Evolutionary conservation across 1,140 invertebrate genomes (phyloP), one percentile per base, ranked within the genome.

Genomic region (Cydia pomonella): DNA sequence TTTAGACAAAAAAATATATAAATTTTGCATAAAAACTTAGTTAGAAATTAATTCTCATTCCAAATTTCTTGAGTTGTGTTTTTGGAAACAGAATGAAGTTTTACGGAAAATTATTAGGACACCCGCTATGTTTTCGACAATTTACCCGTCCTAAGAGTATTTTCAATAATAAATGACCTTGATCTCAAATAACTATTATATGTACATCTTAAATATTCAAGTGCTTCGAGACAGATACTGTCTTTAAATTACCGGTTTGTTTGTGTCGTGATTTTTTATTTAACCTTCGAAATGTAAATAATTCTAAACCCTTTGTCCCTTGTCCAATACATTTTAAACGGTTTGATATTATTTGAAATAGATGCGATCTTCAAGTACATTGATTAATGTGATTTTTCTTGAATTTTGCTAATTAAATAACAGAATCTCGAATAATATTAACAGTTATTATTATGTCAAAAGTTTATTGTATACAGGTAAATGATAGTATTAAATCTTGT

Each of bases 401-500:
- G 78, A 78, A 83, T 82, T 86, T 86, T 80, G 76, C 66, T 88
- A 85, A 77, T 75, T 72, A 73, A 77, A 81, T 79, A 76, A 82
- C 81, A 88, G 82, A 53, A 87, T 87, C 82, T 88, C 76, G 80
- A 85, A 86, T 83, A 87, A 80, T 88, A 90, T 90, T 87, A 87
- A 81, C 84, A 91, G 90, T 92, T 92, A 92, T 87, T 82, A 87
- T 87, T 88, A 89, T 87, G 85, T 90, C 85, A 82, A 87, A 90
- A 90, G 89, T 92, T 92, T 92, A 92, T 91, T 91, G 88, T 92
- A 89, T 89, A 90, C 88, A 90, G 88, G 75, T 90, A 90, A 69
- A 90, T 85, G 90, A 92, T 90, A 89, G 84, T 84, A 84, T 84
- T 84, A 84, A 86, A 66, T 88, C 83, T 90, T 90, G 90, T 92